These are phyloP conservation scores for Meteorus cinctellus DNA, from an alignment of 2,888 invertebrate species.

Conservation along the genomic window DNA sequence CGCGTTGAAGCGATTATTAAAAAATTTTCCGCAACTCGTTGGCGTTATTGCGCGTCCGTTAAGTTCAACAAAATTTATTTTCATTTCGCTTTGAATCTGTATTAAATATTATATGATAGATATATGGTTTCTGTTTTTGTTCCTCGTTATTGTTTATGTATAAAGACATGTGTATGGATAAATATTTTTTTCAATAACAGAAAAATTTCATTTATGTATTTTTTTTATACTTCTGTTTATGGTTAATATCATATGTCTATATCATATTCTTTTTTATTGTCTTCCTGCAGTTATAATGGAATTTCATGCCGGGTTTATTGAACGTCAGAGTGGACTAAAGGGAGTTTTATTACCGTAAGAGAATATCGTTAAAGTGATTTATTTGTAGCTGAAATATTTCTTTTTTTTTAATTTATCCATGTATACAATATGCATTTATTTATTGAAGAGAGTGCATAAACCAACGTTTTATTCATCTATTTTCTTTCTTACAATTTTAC, in stretches of 20 bases:
- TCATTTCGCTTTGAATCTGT: constrained; percentile 42
- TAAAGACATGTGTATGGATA: not conserved
- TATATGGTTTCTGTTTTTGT: not conserved
- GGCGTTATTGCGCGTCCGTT: constrained; percentile 41
- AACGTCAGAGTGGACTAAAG: constrained; percentile 8
- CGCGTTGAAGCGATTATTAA: constrained; percentile 43
- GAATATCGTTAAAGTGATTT: not conserved
- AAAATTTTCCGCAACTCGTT: constrained; percentile 43
- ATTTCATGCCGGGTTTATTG: constrained; percentile 12
- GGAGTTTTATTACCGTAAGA: constrained; percentile 16
- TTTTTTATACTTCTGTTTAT: constrained; percentile 9
- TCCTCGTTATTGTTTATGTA: not conserved
- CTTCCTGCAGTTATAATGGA: not conserved
- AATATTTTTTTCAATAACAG: not conserved
- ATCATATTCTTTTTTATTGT: not conserved
- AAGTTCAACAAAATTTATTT: constrained; percentile 42
- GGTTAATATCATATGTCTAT: not conserved
- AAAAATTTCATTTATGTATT: not conserved
- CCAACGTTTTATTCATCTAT: too few species aligned
- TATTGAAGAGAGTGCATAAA: too few species aligned
- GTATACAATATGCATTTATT: too few species aligned
- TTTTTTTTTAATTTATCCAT: too few species aligned
- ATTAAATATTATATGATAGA: constrained; percentile 27
- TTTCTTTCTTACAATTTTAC: too few species aligned
- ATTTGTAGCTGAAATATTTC: not conserved